Evolutionary conservation across 2,797 vertebrate species (phyloP).

Genomic region (Chromis chromis): DNA sequence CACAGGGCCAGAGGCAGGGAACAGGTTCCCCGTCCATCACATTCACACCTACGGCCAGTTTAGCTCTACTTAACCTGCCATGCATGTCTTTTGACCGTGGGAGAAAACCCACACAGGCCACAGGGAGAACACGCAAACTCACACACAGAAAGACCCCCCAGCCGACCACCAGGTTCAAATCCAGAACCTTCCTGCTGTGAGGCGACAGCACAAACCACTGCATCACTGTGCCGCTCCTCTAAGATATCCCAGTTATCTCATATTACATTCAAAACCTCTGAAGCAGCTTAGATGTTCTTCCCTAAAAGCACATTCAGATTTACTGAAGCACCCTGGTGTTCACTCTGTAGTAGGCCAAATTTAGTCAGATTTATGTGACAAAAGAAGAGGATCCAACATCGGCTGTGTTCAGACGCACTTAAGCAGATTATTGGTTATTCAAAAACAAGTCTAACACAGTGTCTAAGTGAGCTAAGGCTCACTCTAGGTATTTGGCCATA

Average conservation of each 20-base stretch:
- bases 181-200: too few species aligned
- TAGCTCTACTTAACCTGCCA: too few species aligned
- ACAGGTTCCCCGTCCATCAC: too few species aligned
- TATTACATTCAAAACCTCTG: constrained; percentile 2
- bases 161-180: too few species aligned
- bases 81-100: too few species aligned
- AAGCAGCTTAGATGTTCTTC: constrained; percentile 19
- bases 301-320: constrained; percentile 24
- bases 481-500: background rate
- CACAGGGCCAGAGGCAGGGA: too few species aligned
- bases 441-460: constrained; percentile 13
- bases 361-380: constrained; percentile 23
- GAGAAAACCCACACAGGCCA: too few species aligned
- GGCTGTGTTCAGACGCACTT: constrained; percentile 10
- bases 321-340: constrained; percentile 23
- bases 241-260: constrained; percentile 7
- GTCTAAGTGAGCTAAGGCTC: constrained; percentile 4
- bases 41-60: too few species aligned
- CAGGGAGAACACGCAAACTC: too few species aligned
- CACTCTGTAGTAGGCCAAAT: constrained; percentile 11
- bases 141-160: too few species aligned
- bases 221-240: background rate
- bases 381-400: constrained; percentile 9
- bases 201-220: background rate
- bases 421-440: constrained; percentile 16